These are phyloP conservation scores for Melangyna quadrimaculata DNA, from an alignment of 2,888 invertebrate genomes.

Conservation along the genomic window DNA sequence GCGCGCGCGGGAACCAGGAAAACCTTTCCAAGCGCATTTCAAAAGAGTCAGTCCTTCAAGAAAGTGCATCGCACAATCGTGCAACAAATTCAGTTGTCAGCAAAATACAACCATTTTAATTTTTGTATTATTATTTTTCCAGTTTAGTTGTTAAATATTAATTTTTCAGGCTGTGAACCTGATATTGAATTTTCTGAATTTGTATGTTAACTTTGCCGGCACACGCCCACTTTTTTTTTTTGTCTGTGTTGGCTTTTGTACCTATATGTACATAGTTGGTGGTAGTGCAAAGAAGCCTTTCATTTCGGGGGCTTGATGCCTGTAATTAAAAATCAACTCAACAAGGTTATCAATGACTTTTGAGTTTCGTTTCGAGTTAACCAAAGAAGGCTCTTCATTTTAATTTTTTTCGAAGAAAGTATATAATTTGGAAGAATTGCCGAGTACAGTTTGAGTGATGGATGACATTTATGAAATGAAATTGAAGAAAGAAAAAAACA, in stretches of 20 bases:
- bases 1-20: conserved; percentile 62
- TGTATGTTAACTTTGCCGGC: conserved; percentile 61
- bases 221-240: conserved; percentile 61
- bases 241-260: not conserved
- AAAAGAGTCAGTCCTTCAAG: conserved; percentile 32
- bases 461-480: conserved; percentile 68
- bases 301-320: conserved; percentile 56
- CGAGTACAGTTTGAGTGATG: conserved; percentile 65
- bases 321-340: conserved; percentile 70
- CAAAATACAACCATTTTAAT: conserved; percentile 1
- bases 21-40: conserved; percentile 44
- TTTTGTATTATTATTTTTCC: not conserved
- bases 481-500: too few relatives aligned
- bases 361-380: conserved; percentile 7
- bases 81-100: conserved; percentile 67
- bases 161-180: conserved; percentile 29
- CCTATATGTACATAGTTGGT: too few relatives aligned
- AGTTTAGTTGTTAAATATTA: conserved; percentile 10
- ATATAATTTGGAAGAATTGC: conserved; percentile 48
- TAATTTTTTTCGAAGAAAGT: conserved; percentile 20
- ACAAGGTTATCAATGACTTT: conserved; percentile 64
- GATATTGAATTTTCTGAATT: conserved; percentile 67
- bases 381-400: not conserved
- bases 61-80: conserved; percentile 41
- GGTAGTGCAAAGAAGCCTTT: conserved; percentile 1